Evolutionary conservation across 35 echinoderm and acorn worm genomes (phyloP).

Genomic region (Ophioderma brevispina): DNA sequence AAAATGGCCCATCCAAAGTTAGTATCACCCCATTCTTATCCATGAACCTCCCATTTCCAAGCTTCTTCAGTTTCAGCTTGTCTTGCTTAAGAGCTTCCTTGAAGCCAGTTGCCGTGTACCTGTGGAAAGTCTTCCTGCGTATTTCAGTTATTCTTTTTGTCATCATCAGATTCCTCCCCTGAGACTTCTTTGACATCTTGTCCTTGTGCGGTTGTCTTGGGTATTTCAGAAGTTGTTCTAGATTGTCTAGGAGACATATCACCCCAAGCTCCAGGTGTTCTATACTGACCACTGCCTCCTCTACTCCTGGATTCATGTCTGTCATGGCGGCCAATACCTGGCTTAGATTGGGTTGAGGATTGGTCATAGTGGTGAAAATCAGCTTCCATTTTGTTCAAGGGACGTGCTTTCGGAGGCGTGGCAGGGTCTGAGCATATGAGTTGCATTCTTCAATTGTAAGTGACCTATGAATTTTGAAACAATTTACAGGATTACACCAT

Average conservation of each 20-base stretch:
- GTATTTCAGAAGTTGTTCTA: background rate
- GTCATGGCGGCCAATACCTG: conserved; percentile 19
- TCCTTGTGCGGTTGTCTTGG: background rate
- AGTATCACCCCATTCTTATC: conserved; percentile 92
- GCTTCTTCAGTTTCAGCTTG: conserved; percentile 82
- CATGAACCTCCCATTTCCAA: conserved; percentile 70
- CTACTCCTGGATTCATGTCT: background rate
- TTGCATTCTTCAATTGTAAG: conserved; percentile 64
- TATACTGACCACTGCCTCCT: conserved; percentile 6
- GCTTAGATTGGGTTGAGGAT: background rate
- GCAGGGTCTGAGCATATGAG: conserved; percentile 80
- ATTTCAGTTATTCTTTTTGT: conserved; percentile 50
- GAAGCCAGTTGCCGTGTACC: conserved; percentile 84
- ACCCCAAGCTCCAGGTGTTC: background rate
- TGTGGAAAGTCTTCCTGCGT: conserved; percentile 64
- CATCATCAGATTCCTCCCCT: conserved; percentile 14
- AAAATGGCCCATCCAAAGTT: conserved; percentile 92
- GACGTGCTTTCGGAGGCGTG: conserved; percentile 56
- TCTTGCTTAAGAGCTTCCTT: conserved; percentile 64
- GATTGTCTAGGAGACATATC: background rate
- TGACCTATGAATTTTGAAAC: conserved; percentile 35
- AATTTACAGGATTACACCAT: no score
- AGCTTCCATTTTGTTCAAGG: conserved; percentile 57
- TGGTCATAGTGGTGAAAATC: conserved; percentile 35
- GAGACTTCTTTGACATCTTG: background rate